These are phyloP conservation scores for Tenthredo mesomela DNA, from an alignment of 2,888 invertebrate species.

Conservation along the genomic window DNA sequence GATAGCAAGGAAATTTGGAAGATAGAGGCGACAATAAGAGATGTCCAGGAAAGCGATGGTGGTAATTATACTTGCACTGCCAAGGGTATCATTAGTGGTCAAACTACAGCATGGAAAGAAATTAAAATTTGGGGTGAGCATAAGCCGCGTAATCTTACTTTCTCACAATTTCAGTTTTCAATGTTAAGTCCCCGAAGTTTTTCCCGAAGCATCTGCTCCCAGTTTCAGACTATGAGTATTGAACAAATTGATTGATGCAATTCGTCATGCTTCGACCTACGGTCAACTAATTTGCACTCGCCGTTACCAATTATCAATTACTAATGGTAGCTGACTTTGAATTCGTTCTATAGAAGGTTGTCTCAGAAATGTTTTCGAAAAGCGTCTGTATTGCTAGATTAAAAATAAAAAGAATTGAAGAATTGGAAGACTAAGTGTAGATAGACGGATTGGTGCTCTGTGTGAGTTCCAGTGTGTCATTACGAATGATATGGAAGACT, in stretches of 20 bases:
- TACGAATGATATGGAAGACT: neutral
- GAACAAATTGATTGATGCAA: neutral
- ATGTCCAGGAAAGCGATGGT: constrained; percentile 65
- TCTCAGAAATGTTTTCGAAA: no score
- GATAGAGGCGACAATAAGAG: constrained; percentile 62
- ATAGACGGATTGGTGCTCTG: no score
- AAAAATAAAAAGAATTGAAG: no score
- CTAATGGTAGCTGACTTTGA: no score
- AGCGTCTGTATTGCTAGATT: no score
- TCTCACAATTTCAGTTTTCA: constrained; percentile 29
- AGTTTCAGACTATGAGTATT: constrained; percentile 18
- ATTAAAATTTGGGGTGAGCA: constrained; percentile 65
- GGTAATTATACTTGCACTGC: constrained; percentile 68
- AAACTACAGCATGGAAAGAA: constrained; percentile 25
- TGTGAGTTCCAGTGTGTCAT: neutral
- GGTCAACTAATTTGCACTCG: no score
- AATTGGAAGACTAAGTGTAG: no score
- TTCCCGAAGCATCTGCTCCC: constrained; percentile 61
- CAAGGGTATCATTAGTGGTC: neutral
- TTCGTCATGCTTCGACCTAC: no score
- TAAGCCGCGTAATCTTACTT: neutral
- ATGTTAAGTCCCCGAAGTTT: constrained; percentile 55
- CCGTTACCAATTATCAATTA: no score
- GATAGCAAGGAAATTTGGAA: constrained; percentile 49
- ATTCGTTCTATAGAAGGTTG: no score